A percentile compares a stretch with the other conserved stretches of the same genome.
phyloP scores from a whole-genome alignment of 2,113 vertebrate species.

The Labeo rohita region DNA sequence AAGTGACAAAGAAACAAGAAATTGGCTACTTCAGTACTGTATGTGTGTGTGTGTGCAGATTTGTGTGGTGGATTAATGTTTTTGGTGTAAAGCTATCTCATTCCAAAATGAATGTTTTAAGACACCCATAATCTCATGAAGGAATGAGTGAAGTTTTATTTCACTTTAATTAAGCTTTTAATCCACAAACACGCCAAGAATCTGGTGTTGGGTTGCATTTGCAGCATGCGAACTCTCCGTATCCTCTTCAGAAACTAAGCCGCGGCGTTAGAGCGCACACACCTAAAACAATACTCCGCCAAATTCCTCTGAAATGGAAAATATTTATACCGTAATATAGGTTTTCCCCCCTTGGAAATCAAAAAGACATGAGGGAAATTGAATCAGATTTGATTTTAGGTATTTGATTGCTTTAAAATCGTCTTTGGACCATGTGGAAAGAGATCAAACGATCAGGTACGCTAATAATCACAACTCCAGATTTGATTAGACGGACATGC shows the following conservation, averaged over 20 bases:
- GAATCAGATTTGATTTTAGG: not conserved
- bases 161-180: conserved; percentile 46
- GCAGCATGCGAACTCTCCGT: conserved; percentile 37
- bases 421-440: not conserved
- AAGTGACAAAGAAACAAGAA: not conserved
- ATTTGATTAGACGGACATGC: not conserved
- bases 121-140: not conserved
- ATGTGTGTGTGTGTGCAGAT: conserved; percentile 28
- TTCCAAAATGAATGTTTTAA: conserved; percentile 1
- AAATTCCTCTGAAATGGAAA: conserved; percentile 36
- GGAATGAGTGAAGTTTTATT: conserved; percentile 34
- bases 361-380: not conserved
- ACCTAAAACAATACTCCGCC: conserved; percentile 27
- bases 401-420: not conserved
- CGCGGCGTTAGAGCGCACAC: not conserved
- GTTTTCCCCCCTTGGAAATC: not conserved
- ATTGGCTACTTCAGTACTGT: not conserved
- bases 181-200: conserved; percentile 48
- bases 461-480: not conserved
- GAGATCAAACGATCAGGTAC: not conserved
- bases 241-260: conserved; percentile 31
- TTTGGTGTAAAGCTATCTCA: conserved; percentile 4
- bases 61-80: not conserved
- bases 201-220: conserved; percentile 31
- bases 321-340: conserved; percentile 8